Evolutionary conservation across 1,140 invertebrate species (phyloP).

Genomic region (Papilio helenus): DNA sequence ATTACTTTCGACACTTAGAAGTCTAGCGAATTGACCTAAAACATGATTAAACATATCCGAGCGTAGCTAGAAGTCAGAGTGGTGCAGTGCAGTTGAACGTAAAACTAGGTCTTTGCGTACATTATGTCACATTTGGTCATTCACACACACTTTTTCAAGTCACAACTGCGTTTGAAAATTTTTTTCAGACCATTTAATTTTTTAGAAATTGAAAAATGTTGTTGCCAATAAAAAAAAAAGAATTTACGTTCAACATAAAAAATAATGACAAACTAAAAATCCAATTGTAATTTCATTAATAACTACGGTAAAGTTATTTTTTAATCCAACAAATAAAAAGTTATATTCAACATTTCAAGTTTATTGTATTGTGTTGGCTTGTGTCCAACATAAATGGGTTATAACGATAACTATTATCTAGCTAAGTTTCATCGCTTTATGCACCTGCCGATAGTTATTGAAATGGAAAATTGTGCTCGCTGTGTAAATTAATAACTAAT

Average conservation of each 20-base stretch:
- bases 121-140: constrained; percentile 20
- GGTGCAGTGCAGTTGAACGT: constrained; percentile 41
- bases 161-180: background rate
- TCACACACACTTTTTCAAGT: background rate
- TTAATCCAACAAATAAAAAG: constrained; percentile 19
- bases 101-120: constrained; percentile 28
- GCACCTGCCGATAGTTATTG: constrained; percentile 34
- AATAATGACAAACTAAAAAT: background rate
- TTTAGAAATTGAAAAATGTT: background rate
- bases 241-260: background rate
- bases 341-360: constrained; percentile 9
- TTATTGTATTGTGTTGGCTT: constrained; percentile 38
- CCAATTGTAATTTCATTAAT: background rate
- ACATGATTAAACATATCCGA: constrained; percentile 41
- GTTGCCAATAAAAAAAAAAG: no score
- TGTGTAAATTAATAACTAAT: background rate
- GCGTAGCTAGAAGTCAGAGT: constrained; percentile 40
- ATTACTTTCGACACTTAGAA: constrained; percentile 23
- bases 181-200: background rate
- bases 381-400: constrained; percentile 31
- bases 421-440: constrained; percentile 35
- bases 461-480: constrained; percentile 16
- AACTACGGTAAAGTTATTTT: background rate
- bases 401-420: constrained; percentile 34
- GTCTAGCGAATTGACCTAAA: constrained; percentile 39